Percentiles rank a stretch among this genome's conserved stretches.
phyloP scores from a whole-genome alignment of 1,140 invertebrate genomes.

The Homarus americanus region DNA sequence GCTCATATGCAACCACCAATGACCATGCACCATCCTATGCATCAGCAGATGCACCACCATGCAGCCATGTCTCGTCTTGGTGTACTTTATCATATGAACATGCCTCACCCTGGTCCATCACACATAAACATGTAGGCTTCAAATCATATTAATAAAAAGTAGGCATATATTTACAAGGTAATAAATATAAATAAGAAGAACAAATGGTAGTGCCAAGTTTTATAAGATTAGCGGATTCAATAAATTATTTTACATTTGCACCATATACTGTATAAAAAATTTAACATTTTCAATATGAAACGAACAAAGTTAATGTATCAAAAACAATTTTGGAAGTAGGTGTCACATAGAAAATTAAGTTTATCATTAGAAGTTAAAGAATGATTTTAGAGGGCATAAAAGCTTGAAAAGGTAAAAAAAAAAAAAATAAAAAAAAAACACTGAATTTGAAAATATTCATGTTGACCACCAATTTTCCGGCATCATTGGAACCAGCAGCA shows the following conservation, averaged over 20 bases:
- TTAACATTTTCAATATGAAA: not conserved
- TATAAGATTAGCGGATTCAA: not conserved
- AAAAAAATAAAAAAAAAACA: no score
- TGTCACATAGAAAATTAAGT: not conserved
- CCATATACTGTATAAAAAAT: not conserved
- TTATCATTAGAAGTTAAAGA: not conserved
- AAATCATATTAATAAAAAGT: not conserved
- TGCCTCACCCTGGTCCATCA: constrained; percentile 67
- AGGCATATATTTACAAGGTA: not conserved
- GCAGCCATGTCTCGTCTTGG: constrained; percentile 68
- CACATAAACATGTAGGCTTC: constrained; percentile 54
- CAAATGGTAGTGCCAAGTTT: constrained; percentile 6
- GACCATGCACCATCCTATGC: constrained; percentile 68
- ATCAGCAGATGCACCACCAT: constrained; percentile 69
- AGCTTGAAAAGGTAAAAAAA: no score
- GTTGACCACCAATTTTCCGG: no score
- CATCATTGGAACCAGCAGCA: no score
- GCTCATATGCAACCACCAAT: constrained; percentile 67
- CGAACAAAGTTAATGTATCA: no score
- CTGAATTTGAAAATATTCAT: no score
- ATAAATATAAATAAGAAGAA: not conserved
- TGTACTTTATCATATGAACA: constrained; percentile 68
- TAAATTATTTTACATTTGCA: not conserved
- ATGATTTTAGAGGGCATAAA: not conserved
- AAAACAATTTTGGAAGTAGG: not conserved